These are phyloP conservation scores for Tholera decimalis DNA, from an alignment of 2,888 invertebrate genomes.

Conservation along the genomic window DNA sequence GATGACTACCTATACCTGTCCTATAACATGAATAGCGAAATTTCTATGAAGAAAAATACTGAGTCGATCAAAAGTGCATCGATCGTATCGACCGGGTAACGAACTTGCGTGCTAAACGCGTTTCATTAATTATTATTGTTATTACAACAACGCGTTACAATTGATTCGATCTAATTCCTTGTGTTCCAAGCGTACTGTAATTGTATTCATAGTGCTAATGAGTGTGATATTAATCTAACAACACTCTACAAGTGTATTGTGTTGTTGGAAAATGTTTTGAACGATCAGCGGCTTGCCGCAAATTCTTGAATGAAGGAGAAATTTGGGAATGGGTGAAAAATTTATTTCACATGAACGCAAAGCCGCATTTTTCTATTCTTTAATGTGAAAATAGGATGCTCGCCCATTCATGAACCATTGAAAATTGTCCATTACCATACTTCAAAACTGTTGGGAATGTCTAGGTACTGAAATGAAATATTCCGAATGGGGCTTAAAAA, in stretches of 20 bases:
- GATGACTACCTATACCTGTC: slow-evolving; percentile 11
- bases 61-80: slow-evolving; percentile 62
- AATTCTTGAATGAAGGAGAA: background rate
- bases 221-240: slow-evolving; percentile 50
- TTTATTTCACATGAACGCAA: background rate
- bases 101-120: slow-evolving; percentile 64
- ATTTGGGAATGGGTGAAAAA: background rate
- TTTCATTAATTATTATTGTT: slow-evolving; percentile 66
- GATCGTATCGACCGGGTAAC: slow-evolving; percentile 64
- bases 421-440: background rate
- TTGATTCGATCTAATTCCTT: slow-evolving; percentile 77
- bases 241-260: slow-evolving; percentile 26
- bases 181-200: slow-evolving; percentile 62
- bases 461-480: background rate
- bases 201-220: slow-evolving; percentile 57
- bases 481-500: background rate
- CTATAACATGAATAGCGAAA: background rate
- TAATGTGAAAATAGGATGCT: background rate
- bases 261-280: slow-evolving; percentile 8
- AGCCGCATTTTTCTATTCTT: background rate
- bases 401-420: background rate
- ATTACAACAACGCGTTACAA: slow-evolving; percentile 69
- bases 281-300: background rate
- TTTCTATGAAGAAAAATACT: background rate
- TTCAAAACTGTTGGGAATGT: background rate